Evolutionary conservation across 2,888 invertebrate genomes (phyloP), one percentile per base, ranked within the genome.

Genomic region (Acrocyrtus sp.): DNA sequence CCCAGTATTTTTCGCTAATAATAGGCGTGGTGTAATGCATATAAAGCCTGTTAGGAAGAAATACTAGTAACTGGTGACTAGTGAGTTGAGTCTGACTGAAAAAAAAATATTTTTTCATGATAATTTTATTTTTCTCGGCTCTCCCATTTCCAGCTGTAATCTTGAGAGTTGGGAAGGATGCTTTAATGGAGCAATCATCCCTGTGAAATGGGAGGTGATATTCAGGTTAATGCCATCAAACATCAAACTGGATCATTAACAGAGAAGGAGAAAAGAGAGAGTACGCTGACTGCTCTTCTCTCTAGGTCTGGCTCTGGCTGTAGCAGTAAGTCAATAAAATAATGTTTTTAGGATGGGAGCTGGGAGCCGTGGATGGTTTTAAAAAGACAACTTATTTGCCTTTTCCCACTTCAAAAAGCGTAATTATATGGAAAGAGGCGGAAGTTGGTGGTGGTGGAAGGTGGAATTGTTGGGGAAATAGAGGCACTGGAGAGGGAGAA

Each of bases 151-250:
- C n/a, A n/a, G n/a, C n/a, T n/a, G n/a, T n/a, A n/a, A n/a, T 34
- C 34, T 34, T 34, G 34, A 34, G 34, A 34, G n/a, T n/a, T n/a
- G n/a, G 12, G 34, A 34, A 56, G 56, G 8, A n/a, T 17, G 47
- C 48, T 67, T 58, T 67, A 67, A 67, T 67, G 58, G 67, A 58
- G 60, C 60, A 68, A 68, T 68, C 58, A 58, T 68, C 60, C 51
- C 45, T 41, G 39, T 45, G 50, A 45, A 53, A 60, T 53, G 68
- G 51, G 24, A 53, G 53, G 57, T 51, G 51, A 57, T 51, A 57
- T 60, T 34, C 57, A 57, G 58, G 68, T 68, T 68, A 68, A 68
- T 68, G 60, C 51, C 68, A 68, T 67, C 58, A 68, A 51, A 50
- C 68, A 68, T 67, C 58, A 68, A 51, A 50, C 58, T 24, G 51